Base-by-base conservation (phyloP, 2,797 vertebrate genomes). In the Myotis pilosus region DNA sequence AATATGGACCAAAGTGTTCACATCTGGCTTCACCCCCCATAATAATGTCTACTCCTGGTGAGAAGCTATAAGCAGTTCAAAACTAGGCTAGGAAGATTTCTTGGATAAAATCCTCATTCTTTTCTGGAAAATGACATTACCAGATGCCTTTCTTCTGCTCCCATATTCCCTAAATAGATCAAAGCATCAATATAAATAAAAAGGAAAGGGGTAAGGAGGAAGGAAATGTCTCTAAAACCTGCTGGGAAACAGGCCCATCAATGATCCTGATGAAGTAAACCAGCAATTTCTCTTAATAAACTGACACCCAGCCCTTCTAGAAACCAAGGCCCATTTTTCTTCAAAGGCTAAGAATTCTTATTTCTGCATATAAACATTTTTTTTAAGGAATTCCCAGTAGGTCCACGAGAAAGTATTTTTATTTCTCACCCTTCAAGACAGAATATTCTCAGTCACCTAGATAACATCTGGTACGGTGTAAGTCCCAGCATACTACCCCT, bases 101-200 rank as follows among this genome's bases (percentile, higher is more conserved):
- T 89, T 60, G 19, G 41, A 97, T 95, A 85, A 83, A 28, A 92
- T 38, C 55, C 15, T 74, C 53, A 92, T 33, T 66, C 80, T 92
- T 74, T 95, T 6, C 57, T 94, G 51, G 33, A 69, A 96, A 97
- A 96, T 2, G 38, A 66, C 60, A 89, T 74, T 93, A 76, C 96
- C 97, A 87, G 75, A 83, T 96, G 69, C 75, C 49, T 89, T 95
- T 71, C n/a, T 68, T 62, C 85, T 94, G 93, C 55, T 78, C 75
- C 81, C 76, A 5, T 78, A 4, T 69, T 84, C 90, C 89, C 95
- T 88, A 96, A 96, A 95, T 85, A 90, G 57, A 97, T 87, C 85
- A 97, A 89, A 95, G 60, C 25, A 47, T 49, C 23, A 47, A 83
- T 81, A 94, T 87, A 96, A 17, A 91, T 72, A 41, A 68, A 93